Conservation (phyloP, 2,888 invertebrate species). For the Xanthorhoe designata region DNA sequence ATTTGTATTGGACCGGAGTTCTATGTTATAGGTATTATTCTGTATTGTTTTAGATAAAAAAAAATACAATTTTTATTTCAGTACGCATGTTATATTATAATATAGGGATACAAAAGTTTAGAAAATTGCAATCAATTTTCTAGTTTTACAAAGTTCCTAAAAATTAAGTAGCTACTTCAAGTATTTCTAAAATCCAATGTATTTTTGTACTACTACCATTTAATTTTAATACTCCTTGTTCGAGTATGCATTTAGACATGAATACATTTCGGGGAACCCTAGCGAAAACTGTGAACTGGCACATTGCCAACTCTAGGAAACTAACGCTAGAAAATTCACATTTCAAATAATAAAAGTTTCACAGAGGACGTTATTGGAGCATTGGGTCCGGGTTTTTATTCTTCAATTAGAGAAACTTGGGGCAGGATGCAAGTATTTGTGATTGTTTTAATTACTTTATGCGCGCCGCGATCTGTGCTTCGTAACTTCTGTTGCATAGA, state of each 20-base stretch:
- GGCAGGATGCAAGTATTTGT: conserved; percentile 18
- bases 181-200: not conserved
- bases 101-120: too few species aligned
- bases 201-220: not conserved
- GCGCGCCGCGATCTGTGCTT: not conserved
- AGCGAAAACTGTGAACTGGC: conserved; percentile 45
- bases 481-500: not conserved
- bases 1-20: not conserved
- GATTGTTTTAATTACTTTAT: conserved; percentile 22
- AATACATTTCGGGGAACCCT: conserved; percentile 20
- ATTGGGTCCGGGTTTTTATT: conserved; percentile 38
- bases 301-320: conserved; percentile 47
- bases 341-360: conserved; percentile 63
- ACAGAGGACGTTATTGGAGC: conserved; percentile 43
- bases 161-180: not conserved
- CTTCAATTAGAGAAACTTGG: conserved; percentile 39
- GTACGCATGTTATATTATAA: too few species aligned
- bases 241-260: conserved; percentile 11
- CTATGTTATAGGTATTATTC: not conserved
- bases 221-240: not conserved
- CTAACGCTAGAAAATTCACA: conserved; percentile 52
- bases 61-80: too few species aligned
- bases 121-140: too few species aligned
- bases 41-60: too few species aligned
- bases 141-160: too few species aligned